Evolutionary conservation across 2,797 vertebrate genomes (phyloP).

Genomic region (Pseudopleuronectes americanus): DNA sequence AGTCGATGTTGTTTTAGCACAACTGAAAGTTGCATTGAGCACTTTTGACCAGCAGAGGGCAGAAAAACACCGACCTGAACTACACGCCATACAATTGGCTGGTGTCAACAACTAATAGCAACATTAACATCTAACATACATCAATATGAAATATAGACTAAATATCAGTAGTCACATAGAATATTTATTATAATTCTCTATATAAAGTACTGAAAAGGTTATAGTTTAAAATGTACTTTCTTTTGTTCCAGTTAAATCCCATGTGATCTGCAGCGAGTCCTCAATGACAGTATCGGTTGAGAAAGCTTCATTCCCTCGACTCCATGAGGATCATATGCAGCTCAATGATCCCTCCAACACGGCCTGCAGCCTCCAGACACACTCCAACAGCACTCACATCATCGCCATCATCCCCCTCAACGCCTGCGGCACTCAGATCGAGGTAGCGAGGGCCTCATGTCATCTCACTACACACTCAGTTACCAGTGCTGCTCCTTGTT

Average conservation of each 20-base stretch:
- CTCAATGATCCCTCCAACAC: conserved; percentile 71
- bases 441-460: conserved; percentile 49
- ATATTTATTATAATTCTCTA: no score
- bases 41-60: no score
- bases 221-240: not conserved
- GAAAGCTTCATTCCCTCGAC: conserved; percentile 51
- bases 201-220: no score
- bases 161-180: no score
- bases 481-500: not conserved
- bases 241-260: conserved; percentile 46
- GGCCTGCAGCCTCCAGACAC: conserved; percentile 54
- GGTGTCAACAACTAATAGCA: no score
- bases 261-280: conserved; percentile 68
- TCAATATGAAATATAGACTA: no score
- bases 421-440: conserved; percentile 77
- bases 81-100: no score
- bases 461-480: no score
- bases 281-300: conserved; percentile 69
- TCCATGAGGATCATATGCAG: conserved; percentile 62
- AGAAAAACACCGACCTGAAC: no score
- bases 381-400: conserved; percentile 76
- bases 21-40: no score
- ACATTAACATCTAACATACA: no score
- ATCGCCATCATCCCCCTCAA: conserved; percentile 71
- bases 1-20: no score